Conservation (phyloP, 2,797 vertebrate species). For the Liparis tanakae region DNA sequence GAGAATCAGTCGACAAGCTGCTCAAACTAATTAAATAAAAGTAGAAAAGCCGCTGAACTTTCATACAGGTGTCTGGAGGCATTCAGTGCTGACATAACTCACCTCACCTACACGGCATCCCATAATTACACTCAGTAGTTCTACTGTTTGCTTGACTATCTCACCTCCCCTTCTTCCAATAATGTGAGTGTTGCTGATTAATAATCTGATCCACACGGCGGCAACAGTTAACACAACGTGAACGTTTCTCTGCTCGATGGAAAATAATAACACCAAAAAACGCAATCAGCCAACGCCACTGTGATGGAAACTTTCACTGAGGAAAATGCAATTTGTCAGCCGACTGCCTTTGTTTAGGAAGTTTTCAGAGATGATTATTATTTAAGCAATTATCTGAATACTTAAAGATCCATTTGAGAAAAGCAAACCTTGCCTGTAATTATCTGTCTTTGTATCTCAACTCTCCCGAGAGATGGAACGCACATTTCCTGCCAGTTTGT, state of each 20-base stretch:
- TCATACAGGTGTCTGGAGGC: conserved; percentile 37
- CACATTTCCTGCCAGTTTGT: conserved; percentile 41
- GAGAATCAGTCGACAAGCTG: conserved; percentile 44
- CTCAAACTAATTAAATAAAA: conserved; percentile 55
- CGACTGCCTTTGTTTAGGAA: conserved; percentile 72
- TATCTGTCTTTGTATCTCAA: conserved; percentile 31
- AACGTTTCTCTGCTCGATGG: conserved; percentile 64
- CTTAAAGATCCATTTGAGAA: conserved; percentile 58
- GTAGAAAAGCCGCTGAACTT: conserved; percentile 37
- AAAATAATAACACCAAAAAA: conserved; percentile 61
- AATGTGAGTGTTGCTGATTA: conserved; percentile 49
- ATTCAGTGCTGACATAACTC: conserved; percentile 46
- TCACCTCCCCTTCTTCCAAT: conserved; percentile 27
- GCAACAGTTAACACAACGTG: conserved; percentile 63
- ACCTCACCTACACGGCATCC: conserved; percentile 37
- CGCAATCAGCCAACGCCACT: conserved; percentile 61
- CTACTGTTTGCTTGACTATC: conserved; percentile 38
- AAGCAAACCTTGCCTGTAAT: conserved; percentile 61
- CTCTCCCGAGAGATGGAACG: conserved; percentile 28
- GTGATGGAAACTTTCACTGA: conserved; percentile 63
- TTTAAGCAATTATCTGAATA: conserved; percentile 73
- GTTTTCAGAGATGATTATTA: conserved; percentile 69
- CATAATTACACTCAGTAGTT: conserved; percentile 49
- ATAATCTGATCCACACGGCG: conserved; percentile 57
- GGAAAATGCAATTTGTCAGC: conserved; percentile 77